Conservation (phyloP, 2,888 invertebrate species). For the Sepiola atlantica region DNA sequence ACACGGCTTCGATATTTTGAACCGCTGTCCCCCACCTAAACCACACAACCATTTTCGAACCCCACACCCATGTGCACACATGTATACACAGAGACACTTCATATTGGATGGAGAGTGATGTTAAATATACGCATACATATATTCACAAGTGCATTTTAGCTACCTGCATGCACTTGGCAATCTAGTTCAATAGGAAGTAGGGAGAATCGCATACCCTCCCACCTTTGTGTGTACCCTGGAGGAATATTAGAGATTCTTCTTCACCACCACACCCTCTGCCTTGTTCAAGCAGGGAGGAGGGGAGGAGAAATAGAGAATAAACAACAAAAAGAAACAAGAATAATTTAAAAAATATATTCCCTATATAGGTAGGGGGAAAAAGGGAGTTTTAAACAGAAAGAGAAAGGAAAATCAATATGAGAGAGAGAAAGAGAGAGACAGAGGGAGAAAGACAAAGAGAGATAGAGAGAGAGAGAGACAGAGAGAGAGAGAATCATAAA, state of each 20-base stretch:
- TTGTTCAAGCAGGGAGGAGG: no score
- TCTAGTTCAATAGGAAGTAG: background rate
- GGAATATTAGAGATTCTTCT: background rate
- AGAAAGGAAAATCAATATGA: no score
- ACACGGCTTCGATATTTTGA: background rate
- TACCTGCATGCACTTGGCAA: background rate
- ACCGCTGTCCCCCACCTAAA: background rate
- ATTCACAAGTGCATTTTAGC: background rate
- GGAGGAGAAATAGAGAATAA: no score
- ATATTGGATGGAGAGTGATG: no score
- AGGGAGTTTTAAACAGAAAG: no score
- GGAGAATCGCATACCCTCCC: background rate
- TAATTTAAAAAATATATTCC: no score
- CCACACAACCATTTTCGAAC: background rate
- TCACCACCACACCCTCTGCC: background rate
- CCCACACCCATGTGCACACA: background rate
- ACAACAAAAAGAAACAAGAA: no score
- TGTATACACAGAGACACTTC: background rate
- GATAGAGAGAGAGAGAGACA: background rate
- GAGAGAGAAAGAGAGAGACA: no score
- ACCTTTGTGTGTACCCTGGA: background rate
- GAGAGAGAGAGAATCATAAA: no score
- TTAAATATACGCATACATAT: no score
- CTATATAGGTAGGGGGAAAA: no score
- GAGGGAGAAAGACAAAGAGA: background rate